Evolutionary conservation across 2,888 invertebrate species (phyloP).

Genomic region (Graphium colonna): DNA sequence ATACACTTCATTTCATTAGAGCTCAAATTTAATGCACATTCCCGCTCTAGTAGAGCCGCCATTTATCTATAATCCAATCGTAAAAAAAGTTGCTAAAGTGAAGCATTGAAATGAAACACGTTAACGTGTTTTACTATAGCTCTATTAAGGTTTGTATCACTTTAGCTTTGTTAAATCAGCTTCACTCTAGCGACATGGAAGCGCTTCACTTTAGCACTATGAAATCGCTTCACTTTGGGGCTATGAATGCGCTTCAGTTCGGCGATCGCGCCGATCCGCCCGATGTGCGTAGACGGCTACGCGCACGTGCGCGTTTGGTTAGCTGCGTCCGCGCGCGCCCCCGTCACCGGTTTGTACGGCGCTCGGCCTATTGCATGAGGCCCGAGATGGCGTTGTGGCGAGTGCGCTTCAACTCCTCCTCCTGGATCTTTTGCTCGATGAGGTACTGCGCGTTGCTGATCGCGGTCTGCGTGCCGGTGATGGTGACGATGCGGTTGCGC

Average conservation of each 20-base stretch:
- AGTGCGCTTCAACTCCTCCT: constrained; percentile 97
- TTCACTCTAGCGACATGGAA: no score
- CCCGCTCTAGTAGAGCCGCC: no score
- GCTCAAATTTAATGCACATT: background rate
- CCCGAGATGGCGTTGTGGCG: constrained; percentile 90
- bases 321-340: no score
- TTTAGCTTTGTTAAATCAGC: no score
- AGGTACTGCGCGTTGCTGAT: constrained; percentile 96
- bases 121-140: no score
- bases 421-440: constrained; percentile 97
- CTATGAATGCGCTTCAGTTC: background rate
- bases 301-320: background rate
- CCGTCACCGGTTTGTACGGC: background rate
- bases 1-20: no score
- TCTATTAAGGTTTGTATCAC: no score
- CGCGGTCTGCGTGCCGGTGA: constrained; percentile 93
- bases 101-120: background rate
- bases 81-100: no score
- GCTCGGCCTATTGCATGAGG: constrained; percentile 83
- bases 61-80: no score
- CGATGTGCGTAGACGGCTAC: background rate
- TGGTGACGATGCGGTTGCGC: constrained; percentile 95
- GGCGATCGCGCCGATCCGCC: background rate
- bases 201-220: no score
- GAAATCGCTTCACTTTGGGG: no score